These are phyloP conservation scores for Helicoverpa zea DNA, from an alignment of 1,140 invertebrate species.

Conservation along the genomic window DNA sequence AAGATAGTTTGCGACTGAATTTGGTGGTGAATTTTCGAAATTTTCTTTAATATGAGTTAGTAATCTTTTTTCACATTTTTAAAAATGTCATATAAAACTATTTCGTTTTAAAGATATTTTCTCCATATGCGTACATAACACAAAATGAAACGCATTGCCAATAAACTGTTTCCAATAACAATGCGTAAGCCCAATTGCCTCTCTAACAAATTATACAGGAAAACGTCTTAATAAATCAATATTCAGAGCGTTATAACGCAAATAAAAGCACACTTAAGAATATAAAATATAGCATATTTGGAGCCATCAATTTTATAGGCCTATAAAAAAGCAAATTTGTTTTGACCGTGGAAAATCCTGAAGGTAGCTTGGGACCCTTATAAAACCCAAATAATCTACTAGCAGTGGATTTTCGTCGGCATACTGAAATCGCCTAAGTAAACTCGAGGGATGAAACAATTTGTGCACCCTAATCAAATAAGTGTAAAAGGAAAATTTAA, in stretches of 20 bases:
- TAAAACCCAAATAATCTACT: constrained; percentile 51
- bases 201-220: background rate
- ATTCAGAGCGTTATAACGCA: constrained; percentile 41
- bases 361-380: constrained; percentile 48
- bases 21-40: too few relatives aligned
- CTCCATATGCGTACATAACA: too few relatives aligned
- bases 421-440: constrained; percentile 56
- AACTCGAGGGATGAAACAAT: constrained; percentile 71
- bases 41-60: too few relatives aligned
- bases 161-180: constrained; percentile 20
- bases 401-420: constrained; percentile 38
- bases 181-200: background rate
- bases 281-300: constrained; percentile 45
- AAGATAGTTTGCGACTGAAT: too few relatives aligned
- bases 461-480: constrained; percentile 76
- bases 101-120: too few relatives aligned
- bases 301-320: constrained; percentile 44
- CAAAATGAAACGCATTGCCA: background rate
- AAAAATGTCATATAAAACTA: too few relatives aligned
- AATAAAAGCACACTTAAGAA: constrained; percentile 49
- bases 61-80: too few relatives aligned
- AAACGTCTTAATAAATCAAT: constrained; percentile 43
- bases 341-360: constrained; percentile 43
- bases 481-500: constrained; percentile 71
- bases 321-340: constrained; percentile 44